Base-by-base conservation (phyloP, 2,888 invertebrate genomes). In the Heliconius ethilla region DNA sequence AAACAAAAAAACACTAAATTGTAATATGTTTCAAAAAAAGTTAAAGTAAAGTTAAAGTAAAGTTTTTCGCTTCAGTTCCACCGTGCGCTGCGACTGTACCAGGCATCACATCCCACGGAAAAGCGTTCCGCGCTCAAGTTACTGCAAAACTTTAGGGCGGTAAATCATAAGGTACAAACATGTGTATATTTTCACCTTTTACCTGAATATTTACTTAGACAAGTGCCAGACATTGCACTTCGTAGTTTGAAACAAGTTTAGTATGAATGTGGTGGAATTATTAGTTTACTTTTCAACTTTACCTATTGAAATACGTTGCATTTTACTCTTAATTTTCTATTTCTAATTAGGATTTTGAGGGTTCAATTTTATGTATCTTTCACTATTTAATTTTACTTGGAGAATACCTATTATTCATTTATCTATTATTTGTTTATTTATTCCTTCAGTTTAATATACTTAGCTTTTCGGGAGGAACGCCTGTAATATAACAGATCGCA, bases 61-160 rank as follows among this genome's bases (percentile, higher is more conserved):
- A 25, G 33, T 69, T 45, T 37, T 33, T n/a, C 15, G 45, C 82
- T 85, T 1, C 82, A 93, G 93, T 93, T 92, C 78, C 92, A 92
- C 81, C 89, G 92, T 70, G 91, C 93, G 9, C 83, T 93, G 70
- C 88, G 92, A 3, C 79, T 92, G 70, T 93, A 90, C 79, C 92
- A 93, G 81, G 86, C 90, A 59, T 92, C 91, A 0, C 90, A 92
- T 82, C 92, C 92, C 1, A 88, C 90, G 2, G 92, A 92, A 75
- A 93, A 94, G 81, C 86, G 92, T 55, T 88, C 89, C 0, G 88
- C 92, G 1, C 82, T 94, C 59, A 93, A 93, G 82, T 78, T 91
- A 15, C 83, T 93, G 63, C 92, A 92, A 76, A 91, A 91, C 79
- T 86, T 93, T 25, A 88, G 91, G 80, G 84, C 89, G 1, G 90